phyloP scores from a whole-genome alignment of 2,113 vertebrate species.

The Ondatra zibethicus region DNA sequence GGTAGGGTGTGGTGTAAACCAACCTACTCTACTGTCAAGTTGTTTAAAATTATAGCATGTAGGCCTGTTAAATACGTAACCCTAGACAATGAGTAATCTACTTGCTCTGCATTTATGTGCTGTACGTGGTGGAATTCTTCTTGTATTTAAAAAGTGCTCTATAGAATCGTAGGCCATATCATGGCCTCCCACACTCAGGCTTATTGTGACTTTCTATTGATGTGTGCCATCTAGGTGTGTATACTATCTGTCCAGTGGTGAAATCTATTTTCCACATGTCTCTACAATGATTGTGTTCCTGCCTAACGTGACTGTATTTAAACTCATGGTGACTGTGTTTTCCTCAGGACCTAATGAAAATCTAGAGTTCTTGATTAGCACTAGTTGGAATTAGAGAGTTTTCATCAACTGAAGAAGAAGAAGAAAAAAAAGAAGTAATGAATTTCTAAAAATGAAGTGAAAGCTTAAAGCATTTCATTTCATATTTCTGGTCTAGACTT shows the following conservation, averaged over 20 bases:
- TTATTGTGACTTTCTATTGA: background rate
- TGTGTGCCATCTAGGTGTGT: background rate
- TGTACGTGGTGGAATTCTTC: background rate
- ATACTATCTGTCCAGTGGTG: background rate
- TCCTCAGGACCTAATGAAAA: conserved; percentile 27
- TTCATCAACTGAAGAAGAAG: background rate
- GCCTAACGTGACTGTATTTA: background rate
- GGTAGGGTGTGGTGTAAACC: background rate
- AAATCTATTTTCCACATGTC: background rate
- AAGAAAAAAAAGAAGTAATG: background rate
- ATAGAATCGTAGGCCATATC: background rate
- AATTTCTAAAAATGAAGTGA: conserved; percentile 56
- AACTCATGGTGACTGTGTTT: background rate
- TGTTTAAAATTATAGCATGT: background rate
- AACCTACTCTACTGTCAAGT: background rate
- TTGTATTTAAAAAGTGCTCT: background rate
- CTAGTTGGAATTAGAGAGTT: background rate
- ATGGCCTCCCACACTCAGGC: background rate
- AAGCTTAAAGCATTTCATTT: conserved; percentile 51
- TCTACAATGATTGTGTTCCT: background rate
- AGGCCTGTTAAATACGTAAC: background rate
- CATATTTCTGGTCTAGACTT: background rate
- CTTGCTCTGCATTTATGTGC: background rate
- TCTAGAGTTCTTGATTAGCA: background rate
- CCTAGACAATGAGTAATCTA: background rate